A percentile compares a stretch with the other conserved stretches of the same genome.
Evolutionary conservation across 2,797 vertebrate species (phyloP).

Genomic region (Pelochelys cantorii): DNA sequence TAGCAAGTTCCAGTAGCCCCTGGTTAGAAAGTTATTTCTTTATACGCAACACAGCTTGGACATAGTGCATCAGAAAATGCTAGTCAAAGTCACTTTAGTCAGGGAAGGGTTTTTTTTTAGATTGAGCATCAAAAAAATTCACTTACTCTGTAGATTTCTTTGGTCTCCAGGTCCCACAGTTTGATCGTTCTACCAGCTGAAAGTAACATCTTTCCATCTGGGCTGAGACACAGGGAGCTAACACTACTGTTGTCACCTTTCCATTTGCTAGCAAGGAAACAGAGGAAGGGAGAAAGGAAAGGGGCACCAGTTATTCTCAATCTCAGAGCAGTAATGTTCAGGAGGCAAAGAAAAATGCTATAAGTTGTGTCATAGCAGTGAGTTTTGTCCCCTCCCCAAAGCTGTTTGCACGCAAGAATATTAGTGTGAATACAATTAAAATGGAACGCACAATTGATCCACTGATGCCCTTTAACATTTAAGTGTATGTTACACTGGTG

Average conservation of each 20-base stretch:
- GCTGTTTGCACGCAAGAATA: background rate
- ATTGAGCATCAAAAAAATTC: background rate
- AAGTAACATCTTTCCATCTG: constrained; percentile 96
- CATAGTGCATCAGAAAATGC: background rate
- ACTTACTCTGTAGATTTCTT: constrained; percentile 96
- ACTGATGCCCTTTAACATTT: background rate
- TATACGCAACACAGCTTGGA: background rate
- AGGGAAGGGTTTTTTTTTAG: background rate
- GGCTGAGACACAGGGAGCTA: constrained; percentile 93
- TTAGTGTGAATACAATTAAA: background rate
- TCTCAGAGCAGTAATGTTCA: background rate
- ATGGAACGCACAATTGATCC: background rate
- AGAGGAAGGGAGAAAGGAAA: constrained; percentile 24
- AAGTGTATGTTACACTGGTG: background rate
- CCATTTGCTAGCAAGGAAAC: constrained; percentile 89
- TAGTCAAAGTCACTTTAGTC: background rate
- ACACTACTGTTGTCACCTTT: constrained; percentile 94
- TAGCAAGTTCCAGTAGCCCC: constrained; percentile 57
- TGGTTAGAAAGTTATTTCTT: background rate
- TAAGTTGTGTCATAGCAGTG: background rate
- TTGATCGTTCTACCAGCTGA: constrained; percentile 96
- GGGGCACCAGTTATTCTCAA: background rate
- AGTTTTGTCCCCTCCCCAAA: background rate
- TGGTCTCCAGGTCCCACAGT: constrained; percentile 98
- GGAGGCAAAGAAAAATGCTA: background rate